Percentiles rank a stretch among this genome's conserved stretches.
Evolutionary conservation across 2,113 vertebrate genomes (phyloP).

Genomic region (Pelodiscus sinensis): DNA sequence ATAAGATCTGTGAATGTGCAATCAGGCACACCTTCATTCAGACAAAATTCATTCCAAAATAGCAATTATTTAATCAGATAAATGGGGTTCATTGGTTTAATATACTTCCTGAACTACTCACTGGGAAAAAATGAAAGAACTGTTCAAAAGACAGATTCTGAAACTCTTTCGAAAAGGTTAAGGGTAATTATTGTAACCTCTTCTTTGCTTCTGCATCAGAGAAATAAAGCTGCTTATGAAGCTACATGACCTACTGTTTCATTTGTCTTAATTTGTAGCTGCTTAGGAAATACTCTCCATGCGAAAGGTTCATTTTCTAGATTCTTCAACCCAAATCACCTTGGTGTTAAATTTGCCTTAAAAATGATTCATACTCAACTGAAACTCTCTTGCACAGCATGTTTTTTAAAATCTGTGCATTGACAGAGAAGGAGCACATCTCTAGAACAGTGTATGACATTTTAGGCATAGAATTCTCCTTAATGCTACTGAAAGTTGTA

Average conservation of each 20-base stretch:
- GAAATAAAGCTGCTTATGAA: neutral
- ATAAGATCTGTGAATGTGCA: neutral
- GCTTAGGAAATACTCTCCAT: neutral
- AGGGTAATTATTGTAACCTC: neutral
- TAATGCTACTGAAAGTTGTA: neutral
- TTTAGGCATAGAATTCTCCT: neutral
- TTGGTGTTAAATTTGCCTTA: neutral
- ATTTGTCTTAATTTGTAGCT: neutral
- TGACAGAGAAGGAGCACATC: neutral
- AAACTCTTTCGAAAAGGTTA: neutral
- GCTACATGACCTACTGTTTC: neutral
- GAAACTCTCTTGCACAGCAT: accelerated
- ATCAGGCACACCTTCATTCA: neutral
- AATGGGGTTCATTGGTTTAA: neutral
- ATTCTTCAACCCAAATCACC: neutral
- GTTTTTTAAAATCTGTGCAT: neutral
- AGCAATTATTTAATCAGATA: neutral
- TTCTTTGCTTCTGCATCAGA: neutral
- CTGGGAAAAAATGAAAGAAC: neutral
- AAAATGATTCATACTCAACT: neutral
- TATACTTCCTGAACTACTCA: neutral
- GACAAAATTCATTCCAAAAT: neutral
- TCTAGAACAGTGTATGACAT: accelerated
- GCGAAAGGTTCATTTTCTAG: neutral
- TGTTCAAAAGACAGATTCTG: neutral